These are phyloP conservation scores for Leptopterna dolabrata DNA, from an alignment of 2,888 invertebrate species.

Conservation along the genomic window DNA sequence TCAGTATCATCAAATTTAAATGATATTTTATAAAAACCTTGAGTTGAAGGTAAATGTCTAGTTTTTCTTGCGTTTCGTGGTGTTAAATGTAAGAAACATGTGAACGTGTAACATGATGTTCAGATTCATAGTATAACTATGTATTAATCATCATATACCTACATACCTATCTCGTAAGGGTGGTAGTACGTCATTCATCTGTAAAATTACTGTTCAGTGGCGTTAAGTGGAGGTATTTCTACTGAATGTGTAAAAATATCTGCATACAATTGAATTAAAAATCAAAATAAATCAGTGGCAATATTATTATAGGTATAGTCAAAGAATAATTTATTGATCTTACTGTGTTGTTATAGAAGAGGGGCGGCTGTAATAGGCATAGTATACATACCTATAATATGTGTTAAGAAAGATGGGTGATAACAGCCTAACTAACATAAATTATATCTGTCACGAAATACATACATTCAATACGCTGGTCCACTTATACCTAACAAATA, in stretches of 20 bases:
- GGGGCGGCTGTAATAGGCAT: conserved; percentile 3
- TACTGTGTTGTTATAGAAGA: background rate
- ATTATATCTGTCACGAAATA: too few species aligned
- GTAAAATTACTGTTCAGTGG: too few species aligned
- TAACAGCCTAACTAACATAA: too few species aligned
- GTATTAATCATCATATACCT: too few species aligned
- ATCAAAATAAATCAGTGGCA: background rate
- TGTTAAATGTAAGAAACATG: background rate
- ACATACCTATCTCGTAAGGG: too few species aligned
- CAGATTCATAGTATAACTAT: too few species aligned
- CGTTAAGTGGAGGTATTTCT: background rate
- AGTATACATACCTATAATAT: background rate
- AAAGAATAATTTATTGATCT: background rate
- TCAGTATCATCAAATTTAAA: too few species aligned
- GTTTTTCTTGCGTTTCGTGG: background rate
- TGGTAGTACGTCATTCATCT: too few species aligned
- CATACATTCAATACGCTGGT: too few species aligned
- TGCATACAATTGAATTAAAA: background rate
- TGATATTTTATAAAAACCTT: too few species aligned
- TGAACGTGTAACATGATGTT: background rate
- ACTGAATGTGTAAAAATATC: background rate
- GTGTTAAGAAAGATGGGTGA: background rate
- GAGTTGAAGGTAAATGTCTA: too few species aligned
- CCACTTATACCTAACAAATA: too few species aligned
- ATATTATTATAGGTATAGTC: background rate